Evolutionary conservation across 2,113 vertebrate genomes (phyloP).

Genomic region (Megaleporinus macrocephalus): DNA sequence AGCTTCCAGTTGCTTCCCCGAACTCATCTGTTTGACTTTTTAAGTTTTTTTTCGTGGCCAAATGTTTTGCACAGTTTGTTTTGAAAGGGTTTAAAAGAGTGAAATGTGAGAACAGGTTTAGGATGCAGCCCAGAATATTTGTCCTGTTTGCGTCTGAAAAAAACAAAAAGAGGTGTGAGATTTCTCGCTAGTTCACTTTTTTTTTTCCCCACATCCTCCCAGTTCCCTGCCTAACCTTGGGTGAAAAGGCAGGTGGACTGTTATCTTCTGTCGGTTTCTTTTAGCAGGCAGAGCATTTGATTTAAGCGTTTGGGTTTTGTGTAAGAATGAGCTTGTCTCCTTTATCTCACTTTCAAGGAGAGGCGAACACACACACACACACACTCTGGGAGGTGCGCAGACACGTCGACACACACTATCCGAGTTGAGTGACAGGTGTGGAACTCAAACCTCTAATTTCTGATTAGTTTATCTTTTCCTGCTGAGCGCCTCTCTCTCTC

Average conservation of each 20-base stretch:
- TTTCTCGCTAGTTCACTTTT: neutral
- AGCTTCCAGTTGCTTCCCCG: conserved; percentile 10
- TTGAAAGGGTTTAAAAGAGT: neutral
- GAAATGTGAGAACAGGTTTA: neutral
- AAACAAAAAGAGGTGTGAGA: neutral
- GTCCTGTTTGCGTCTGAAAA: neutral
- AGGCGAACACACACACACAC: neutral
- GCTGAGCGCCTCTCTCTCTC: neutral
- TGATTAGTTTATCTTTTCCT: conserved; percentile 35
- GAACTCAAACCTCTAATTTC: conserved; percentile 48
- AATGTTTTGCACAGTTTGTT: conserved; percentile 5
- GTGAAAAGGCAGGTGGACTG: neutral
- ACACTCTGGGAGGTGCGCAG: neutral
- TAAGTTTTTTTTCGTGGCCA: conserved; percentile 40
- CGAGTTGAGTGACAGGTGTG: conserved; percentile 30
- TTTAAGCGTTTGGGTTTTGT: neutral
- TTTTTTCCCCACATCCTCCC: neutral
- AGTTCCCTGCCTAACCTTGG: neutral
- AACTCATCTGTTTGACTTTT: neutral
- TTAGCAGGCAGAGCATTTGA: neutral
- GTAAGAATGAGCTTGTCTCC: neutral
- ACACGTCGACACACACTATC: neutral
- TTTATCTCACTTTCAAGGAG: conserved; percentile 12
- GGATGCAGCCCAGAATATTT: neutral
- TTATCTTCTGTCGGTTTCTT: neutral